Evolutionary conservation across 2,113 vertebrate species (phyloP).

Genomic region (Lophochroa leadbeateri): DNA sequence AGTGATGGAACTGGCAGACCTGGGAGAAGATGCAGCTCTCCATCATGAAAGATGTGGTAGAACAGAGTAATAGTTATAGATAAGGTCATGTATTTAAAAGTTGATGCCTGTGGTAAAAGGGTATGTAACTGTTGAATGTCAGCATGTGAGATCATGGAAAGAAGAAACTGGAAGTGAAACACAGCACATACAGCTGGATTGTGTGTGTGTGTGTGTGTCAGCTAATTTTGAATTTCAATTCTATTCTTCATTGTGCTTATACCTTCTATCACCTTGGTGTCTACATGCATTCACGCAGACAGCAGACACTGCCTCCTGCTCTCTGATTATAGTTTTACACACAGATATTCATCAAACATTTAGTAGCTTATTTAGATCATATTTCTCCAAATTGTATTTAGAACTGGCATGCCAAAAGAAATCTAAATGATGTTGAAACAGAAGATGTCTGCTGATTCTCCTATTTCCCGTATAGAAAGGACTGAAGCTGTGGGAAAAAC

Average conservation of each 20-base stretch:
- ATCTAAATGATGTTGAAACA: background rate
- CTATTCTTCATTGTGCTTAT: background rate
- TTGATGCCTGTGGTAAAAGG: background rate
- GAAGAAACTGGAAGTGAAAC: background rate
- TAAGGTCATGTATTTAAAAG: background rate
- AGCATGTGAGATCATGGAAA: background rate
- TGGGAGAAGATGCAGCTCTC: background rate
- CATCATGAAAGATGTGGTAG: background rate
- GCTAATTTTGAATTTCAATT: background rate
- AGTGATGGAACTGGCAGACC: background rate
- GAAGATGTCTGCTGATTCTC: background rate
- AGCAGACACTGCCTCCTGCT: background rate
- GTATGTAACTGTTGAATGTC: background rate
- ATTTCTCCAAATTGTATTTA: background rate
- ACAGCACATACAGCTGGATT: background rate
- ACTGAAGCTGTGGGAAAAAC: background rate
- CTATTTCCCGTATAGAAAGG: background rate
- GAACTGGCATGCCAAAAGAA: background rate
- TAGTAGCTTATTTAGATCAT: background rate
- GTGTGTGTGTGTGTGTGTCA: background rate
- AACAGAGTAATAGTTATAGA: background rate
- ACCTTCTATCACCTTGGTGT: background rate
- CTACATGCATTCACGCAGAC: background rate
- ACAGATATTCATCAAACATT: background rate
- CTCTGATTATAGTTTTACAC: background rate